Evolutionary conservation across 2,797 vertebrate species (phyloP).

Genomic region (Sebastes nivosus): DNA sequence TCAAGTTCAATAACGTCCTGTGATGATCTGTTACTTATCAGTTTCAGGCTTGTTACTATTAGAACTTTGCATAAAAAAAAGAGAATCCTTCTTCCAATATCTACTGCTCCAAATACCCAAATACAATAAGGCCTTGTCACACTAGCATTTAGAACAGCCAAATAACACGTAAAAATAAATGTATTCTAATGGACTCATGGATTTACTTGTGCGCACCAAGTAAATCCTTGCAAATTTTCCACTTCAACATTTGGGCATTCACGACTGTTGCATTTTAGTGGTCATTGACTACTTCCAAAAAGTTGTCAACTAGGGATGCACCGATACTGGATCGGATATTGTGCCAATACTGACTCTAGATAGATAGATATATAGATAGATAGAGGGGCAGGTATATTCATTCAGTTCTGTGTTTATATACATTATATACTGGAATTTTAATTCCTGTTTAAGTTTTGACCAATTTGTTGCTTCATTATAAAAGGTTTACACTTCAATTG

Average conservation of each 20-base stretch:
- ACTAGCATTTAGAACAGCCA: not conserved
- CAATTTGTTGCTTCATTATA: too few relatives aligned
- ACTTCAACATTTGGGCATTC: not conserved
- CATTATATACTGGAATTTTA: too few relatives aligned
- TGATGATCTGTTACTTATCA: not conserved
- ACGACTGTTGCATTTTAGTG: not conserved
- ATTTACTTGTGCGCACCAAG: not conserved
- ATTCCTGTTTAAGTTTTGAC: too few relatives aligned
- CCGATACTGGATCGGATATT: too few relatives aligned
- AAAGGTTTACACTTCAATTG: too few relatives aligned
- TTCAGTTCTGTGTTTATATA: too few relatives aligned
- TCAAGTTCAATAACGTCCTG: slow-evolving; percentile 39
- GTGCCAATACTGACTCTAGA: too few relatives aligned
- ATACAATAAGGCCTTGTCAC: not conserved
- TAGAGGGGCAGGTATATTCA: too few relatives aligned
- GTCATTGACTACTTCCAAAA: not conserved
- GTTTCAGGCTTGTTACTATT: not conserved
- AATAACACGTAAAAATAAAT: not conserved
- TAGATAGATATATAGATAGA: too few relatives aligned
- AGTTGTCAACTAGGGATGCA: not conserved
- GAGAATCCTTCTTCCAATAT: not conserved
- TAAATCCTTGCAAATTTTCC: not conserved
- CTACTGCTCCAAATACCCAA: not conserved
- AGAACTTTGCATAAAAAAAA: not conserved
- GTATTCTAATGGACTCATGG: not conserved